Conservation (phyloP, 2,797 vertebrate genomes). For the Psittacula derbiana region DNA sequence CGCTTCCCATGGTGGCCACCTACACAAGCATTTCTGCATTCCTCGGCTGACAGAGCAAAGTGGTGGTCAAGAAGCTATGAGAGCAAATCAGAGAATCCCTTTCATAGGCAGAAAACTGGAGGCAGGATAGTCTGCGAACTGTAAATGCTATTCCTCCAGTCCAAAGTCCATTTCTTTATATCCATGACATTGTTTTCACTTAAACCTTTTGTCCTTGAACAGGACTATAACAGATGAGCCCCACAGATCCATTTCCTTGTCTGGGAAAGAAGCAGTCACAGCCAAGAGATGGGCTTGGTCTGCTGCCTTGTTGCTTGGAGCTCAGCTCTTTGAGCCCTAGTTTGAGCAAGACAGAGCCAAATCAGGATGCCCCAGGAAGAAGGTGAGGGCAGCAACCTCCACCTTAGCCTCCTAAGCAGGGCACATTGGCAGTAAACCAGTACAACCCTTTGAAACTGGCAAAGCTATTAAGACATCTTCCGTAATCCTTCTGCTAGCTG, state of each 20-base stretch:
- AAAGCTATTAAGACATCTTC: neutral
- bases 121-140: fast-evolving
- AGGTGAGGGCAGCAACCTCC: neutral
- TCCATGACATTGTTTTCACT: neutral
- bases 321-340: neutral
- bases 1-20: neutral
- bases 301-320: neutral
- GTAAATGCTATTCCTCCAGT: neutral
- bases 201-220: neutral
- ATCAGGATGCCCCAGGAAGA: neutral
- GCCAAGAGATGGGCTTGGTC: neutral
- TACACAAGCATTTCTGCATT: neutral
- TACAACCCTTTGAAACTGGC: neutral
- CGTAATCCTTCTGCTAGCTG: neutral
- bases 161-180: neutral
- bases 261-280: neutral
- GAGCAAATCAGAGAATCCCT: neutral
- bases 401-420: neutral
- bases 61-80: fast-evolving
- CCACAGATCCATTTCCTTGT: neutral
- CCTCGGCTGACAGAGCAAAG: neutral
- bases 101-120: neutral
- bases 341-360: neutral
- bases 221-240: neutral
- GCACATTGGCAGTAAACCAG: neutral